Base-by-base conservation (phyloP, 2,888 invertebrate species). In the Lepidocyrtoides sp. region DNA sequence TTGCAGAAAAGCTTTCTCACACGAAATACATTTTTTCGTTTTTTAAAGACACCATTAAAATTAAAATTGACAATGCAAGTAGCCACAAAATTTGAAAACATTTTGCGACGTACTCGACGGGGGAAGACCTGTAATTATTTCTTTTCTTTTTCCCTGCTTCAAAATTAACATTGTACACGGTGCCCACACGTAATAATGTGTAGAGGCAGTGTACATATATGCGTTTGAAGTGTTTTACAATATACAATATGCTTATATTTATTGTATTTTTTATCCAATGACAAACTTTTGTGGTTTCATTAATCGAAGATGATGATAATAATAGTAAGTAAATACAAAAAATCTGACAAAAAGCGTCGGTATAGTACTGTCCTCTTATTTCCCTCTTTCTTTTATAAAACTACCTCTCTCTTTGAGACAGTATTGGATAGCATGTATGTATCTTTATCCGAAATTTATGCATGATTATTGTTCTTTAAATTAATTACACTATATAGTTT, bases 101-200 rank as follows among this genome's bases (percentile, higher is more conserved):
- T 60, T 57, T 57, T 72, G 72, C 72, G 41, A 41, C 41, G 26
- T 72, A 44, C 41, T 2, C 44, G 26, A 14, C 26, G 44, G 82
- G 83, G 83, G 83, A 83, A 83, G 83, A 83, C 83, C 51, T 83
- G 83, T 48, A 83, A 75, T 75, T 72, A 44, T 44, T 75, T 14
- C 36, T 32, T 32, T 36, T 32, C 60, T 36, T 29, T 54, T 26
- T 57, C 48, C 12, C 26, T 20, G 20, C 17, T 23, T 57, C 17
- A 57, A 57, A 66, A n/a, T 8, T 36, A 66, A 36, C 32, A 32
- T 14, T 32, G 0, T 26, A 36, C 36, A 36, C 36, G 7, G 36
- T 36, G 14, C n/a, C 7, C 1, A 29, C 29, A 4, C 32, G 14
- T 14, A 29, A 17, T 63, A 29, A 29, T 29, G 23, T 29, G 29